phyloP scores from a whole-genome alignment of 2,888 invertebrate genomes.

The Mythimna ferrago region DNA sequence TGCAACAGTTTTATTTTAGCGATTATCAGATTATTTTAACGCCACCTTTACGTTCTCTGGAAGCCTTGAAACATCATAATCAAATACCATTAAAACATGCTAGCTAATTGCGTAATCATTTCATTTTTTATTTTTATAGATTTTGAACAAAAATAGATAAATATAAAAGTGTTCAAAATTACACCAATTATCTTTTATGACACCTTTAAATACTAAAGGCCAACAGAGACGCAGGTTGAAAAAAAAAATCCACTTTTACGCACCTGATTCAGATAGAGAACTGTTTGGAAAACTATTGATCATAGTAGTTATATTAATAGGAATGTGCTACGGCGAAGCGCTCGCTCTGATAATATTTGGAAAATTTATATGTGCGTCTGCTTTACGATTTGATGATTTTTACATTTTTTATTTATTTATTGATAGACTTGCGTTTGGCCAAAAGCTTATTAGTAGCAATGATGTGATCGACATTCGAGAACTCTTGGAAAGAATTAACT shows the following conservation, averaged over 20 bases:
- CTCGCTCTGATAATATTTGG: constrained; percentile 17
- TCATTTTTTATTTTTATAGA: neutral
- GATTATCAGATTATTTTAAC: too few species aligned
- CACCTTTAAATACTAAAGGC: neutral
- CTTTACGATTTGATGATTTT: constrained; percentile 11
- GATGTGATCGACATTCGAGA: too few species aligned
- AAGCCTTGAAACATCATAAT: too few species aligned
- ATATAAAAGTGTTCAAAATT: constrained; percentile 2
- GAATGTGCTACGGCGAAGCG: neutral
- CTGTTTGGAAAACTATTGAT: constrained; percentile 16
- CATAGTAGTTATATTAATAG: constrained; percentile 20
- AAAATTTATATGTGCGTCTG: constrained; percentile 8
- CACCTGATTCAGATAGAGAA: constrained; percentile 25
- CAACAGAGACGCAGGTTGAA: constrained; percentile 2
- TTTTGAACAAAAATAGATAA: neutral
- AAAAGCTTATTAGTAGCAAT: too few species aligned
- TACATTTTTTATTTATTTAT: neutral
- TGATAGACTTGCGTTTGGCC: too few species aligned
- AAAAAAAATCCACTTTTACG: neutral
- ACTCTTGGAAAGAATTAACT: too few species aligned
- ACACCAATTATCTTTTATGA: neutral
- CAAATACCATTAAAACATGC: neutral
- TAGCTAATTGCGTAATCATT: too few species aligned
- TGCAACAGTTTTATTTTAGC: too few species aligned
- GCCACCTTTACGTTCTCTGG: too few species aligned